Evolutionary conservation across 2,888 invertebrate genomes (phyloP).

Genomic region (Marronus borbonicus): DNA sequence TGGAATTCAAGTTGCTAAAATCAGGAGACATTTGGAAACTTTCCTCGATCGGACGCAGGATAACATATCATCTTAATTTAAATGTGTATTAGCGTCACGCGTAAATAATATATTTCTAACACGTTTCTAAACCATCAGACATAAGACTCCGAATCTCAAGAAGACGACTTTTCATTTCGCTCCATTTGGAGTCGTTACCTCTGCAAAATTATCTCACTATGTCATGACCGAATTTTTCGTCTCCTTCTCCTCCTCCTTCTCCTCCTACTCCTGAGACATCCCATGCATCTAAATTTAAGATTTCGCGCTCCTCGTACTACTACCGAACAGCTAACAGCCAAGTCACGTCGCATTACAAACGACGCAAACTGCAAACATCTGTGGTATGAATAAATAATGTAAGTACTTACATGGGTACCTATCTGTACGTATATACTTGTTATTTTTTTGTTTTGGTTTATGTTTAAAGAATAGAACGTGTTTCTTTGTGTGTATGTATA

Average conservation of each 20-base stretch:
- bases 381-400: slow-evolving; percentile 11
- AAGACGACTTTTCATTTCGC: slow-evolving; percentile 1
- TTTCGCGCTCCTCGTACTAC: not conserved
- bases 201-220: not conserved
- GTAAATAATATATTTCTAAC: too few relatives aligned
- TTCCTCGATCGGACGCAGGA: too few relatives aligned
- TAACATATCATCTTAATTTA: too few relatives aligned
- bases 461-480: too few relatives aligned
- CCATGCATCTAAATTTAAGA: slow-evolving; percentile 18
- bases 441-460: too few relatives aligned
- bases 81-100: too few relatives aligned
- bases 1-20: too few relatives aligned
- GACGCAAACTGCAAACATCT: slow-evolving; percentile 19
- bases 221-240: not conserved
- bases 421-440: too few relatives aligned
- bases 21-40: too few relatives aligned
- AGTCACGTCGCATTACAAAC: slow-evolving; percentile 2
- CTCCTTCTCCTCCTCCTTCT: not conserved
- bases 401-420: too few relatives aligned
- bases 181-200: not conserved
- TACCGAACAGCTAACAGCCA: not conserved
- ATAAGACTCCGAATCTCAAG: not conserved
- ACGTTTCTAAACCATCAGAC: not conserved
- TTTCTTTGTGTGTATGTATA: too few relatives aligned
- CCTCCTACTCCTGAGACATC: not conserved